Percentiles rank a stretch among this genome's conserved stretches.
Evolutionary conservation across 2,888 invertebrate species (phyloP).

Genomic region (Hydriomena furcata): DNA sequence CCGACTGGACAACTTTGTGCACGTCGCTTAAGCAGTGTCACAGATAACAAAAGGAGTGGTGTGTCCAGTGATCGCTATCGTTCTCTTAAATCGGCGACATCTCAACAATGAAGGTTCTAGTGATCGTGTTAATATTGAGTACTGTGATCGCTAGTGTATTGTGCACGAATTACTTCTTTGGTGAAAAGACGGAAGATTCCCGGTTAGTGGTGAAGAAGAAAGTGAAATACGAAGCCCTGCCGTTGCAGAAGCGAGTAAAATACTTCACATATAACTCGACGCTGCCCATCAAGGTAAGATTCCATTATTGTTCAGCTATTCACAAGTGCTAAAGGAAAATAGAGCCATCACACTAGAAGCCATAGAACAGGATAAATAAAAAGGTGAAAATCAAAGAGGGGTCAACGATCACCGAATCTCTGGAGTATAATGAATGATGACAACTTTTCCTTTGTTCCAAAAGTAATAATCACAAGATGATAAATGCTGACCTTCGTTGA

Average conservation of each 20-base stretch:
- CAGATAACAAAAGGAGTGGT: conserved; percentile 18
- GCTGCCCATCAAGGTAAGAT: conserved; percentile 47
- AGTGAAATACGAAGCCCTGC: conserved; percentile 52
- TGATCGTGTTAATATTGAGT: conserved; percentile 34
- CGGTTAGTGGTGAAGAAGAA: conserved; percentile 43
- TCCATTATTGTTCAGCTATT: conserved; percentile 5
- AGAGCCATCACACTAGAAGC: not conserved
- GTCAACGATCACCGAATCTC: conserved; percentile 1
- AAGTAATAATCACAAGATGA: not conserved
- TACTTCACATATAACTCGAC: conserved; percentile 45
- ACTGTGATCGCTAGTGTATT: conserved; percentile 41
- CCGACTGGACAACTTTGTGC: conserved; percentile 3
- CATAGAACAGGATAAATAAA: not conserved
- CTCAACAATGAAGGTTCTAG: conserved; percentile 29
- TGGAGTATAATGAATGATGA: not conserved
- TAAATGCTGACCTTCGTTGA: conserved; percentile 3
- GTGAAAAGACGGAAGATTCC: conserved; percentile 39
- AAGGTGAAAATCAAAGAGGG: not conserved
- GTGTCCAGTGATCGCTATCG: not conserved
- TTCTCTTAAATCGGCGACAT: conserved; percentile 10
- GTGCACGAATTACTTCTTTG: conserved; percentile 50
- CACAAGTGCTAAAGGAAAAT: not conserved
- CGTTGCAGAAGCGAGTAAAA: conserved; percentile 53
- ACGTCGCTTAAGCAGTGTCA: conserved; percentile 16
- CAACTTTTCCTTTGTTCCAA: conserved; percentile 10